Conservation (phyloP, 2,888 invertebrate genomes). For the Drosophila tripunctata region DNA sequence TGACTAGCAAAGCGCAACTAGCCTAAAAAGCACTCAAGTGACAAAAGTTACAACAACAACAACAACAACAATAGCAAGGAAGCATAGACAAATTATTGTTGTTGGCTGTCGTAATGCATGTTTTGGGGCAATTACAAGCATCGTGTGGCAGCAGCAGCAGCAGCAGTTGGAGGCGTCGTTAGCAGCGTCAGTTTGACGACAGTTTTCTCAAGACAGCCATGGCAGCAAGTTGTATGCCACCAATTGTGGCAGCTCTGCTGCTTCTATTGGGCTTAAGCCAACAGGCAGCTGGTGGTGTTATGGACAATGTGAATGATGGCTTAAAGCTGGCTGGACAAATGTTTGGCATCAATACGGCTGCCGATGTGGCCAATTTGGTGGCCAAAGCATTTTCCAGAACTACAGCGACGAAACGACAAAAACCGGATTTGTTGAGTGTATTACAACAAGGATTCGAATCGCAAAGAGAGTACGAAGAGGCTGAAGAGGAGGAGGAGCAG, state of each 20-base stretch:
- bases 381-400: slow-evolving; percentile 85
- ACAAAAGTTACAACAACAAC: slow-evolving; percentile 61
- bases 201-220: slow-evolving; percentile 56
- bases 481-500: slow-evolving; percentile 25
- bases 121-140: slow-evolving; percentile 61
- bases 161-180: slow-evolving; percentile 31
- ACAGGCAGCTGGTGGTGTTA: slow-evolving; percentile 69
- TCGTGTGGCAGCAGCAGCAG: slow-evolving; percentile 45
- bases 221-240: slow-evolving; percentile 45
- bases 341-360: slow-evolving; percentile 85
- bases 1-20: slow-evolving; percentile 64
- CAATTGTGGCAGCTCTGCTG: slow-evolving; percentile 19
- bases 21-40: slow-evolving; percentile 75
- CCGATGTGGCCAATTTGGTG: slow-evolving; percentile 87
- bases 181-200: slow-evolving; percentile 31
- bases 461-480: slow-evolving; percentile 23
- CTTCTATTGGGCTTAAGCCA: slow-evolving; percentile 29
- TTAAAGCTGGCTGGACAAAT: slow-evolving; percentile 83
- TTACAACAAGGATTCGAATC: slow-evolving; percentile 60
- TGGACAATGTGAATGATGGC: slow-evolving; percentile 82
- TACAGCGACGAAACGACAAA: slow-evolving; percentile 30
- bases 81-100: slow-evolving; percentile 37
- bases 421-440: slow-evolving; percentile 67
- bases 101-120: slow-evolving; percentile 53
- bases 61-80: slow-evolving; percentile 21